Conservation (phyloP, 2,797 vertebrate genomes). For the Vultur gryphus region DNA sequence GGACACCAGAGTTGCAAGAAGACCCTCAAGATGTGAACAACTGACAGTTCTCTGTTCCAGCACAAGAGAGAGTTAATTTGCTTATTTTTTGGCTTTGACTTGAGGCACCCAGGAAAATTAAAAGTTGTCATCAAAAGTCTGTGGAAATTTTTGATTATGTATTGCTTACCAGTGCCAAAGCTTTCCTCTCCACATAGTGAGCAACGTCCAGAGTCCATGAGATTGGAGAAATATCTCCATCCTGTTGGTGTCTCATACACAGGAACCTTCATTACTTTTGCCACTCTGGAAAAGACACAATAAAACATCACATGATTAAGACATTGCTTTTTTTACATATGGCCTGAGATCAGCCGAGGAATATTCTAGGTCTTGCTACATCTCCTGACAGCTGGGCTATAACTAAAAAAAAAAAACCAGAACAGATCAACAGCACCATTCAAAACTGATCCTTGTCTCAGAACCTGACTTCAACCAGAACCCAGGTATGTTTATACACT, state of each 20-base stretch:
- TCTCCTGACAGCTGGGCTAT: not conserved
- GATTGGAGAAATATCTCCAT: conserved; percentile 96
- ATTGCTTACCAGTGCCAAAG: conserved; percentile 90
- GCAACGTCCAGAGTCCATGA: conserved; percentile 97
- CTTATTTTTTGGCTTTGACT: not conserved
- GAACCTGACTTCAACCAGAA: not conserved
- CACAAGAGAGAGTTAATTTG: not conserved
- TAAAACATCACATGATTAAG: not conserved
- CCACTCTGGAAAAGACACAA: conserved; percentile 82
- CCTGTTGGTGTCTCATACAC: conserved; percentile 95
- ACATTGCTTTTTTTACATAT: not conserved
- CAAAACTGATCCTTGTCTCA: not conserved
- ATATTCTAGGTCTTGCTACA: not conserved
- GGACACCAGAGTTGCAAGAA: not conserved
- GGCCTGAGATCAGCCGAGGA: not conserved
- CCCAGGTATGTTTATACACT: not conserved
- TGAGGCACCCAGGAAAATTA: not conserved
- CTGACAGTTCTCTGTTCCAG: not conserved
- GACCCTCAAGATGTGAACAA: not conserved
- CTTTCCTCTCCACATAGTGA: conserved; percentile 98
- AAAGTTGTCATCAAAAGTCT: not conserved
- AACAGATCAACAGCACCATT: not conserved
- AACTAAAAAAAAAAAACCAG: not conserved
- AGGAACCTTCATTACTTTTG: conserved; percentile 93
- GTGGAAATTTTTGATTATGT: not conserved